A percentile compares a stretch with the other conserved stretches of the same genome.
phyloP scores from a whole-genome alignment of 2,113 vertebrate species.

The Brachyhypopomus gauderio region DNA sequence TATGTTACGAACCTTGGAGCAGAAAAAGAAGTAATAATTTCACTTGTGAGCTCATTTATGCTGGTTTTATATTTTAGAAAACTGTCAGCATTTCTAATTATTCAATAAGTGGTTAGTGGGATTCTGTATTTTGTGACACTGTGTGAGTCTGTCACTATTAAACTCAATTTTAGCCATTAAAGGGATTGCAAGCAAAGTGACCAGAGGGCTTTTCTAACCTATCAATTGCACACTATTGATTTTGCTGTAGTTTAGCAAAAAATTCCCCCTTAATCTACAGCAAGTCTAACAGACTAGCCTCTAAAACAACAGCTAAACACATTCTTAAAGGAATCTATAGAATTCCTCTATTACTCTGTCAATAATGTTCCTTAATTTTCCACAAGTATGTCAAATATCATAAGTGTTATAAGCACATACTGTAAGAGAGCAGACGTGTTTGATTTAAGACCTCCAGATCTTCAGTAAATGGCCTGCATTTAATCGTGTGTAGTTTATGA shows the following conservation, averaged over 20 bases:
- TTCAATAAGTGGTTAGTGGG: background rate
- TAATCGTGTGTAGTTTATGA: slow-evolving; percentile 55
- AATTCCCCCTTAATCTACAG: background rate
- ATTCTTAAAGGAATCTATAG: background rate
- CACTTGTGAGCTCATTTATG: background rate
- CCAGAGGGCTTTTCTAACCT: slow-evolving; percentile 7
- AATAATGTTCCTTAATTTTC: slow-evolving; percentile 12
- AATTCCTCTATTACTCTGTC: background rate
- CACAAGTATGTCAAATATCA: slow-evolving; percentile 12
- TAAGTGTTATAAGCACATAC: slow-evolving; percentile 4
- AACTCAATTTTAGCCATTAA: background rate
- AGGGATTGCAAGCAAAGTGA: slow-evolving; percentile 6
- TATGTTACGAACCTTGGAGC: no score
- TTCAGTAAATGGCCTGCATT: slow-evolving; percentile 43
- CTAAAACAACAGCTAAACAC: background rate
- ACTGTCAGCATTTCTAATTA: background rate
- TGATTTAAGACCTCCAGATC: slow-evolving; percentile 43
- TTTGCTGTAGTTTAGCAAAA: slow-evolving; percentile 33
- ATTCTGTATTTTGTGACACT: no score
- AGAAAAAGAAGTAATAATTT: background rate
- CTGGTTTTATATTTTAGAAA: no score
- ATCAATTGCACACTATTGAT: slow-evolving; percentile 26
- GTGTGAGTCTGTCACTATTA: background rate
- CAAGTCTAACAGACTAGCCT: background rate
- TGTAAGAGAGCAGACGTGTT: slow-evolving; percentile 23